phyloP scores from a whole-genome alignment of 2,113 vertebrate genomes.

The Oreochromis tanganicae region DNA sequence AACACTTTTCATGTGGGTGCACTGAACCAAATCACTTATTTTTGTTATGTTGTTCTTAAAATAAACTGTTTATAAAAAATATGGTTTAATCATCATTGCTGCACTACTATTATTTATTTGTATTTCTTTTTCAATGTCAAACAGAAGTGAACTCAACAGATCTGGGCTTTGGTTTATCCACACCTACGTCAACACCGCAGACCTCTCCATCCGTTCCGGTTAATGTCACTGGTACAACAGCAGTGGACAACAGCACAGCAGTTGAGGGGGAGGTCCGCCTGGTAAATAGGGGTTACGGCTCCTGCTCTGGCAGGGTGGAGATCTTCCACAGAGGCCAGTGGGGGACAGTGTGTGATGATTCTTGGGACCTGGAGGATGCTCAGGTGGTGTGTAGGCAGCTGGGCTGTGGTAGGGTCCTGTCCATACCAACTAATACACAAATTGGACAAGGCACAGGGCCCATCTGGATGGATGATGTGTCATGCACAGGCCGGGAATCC shows the following conservation, averaged over 20 bases:
- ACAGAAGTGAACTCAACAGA: neutral
- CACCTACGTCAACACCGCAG: rapidly evolving
- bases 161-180: neutral
- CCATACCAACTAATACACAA: rapidly evolving
- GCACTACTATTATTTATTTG: rapidly evolving
- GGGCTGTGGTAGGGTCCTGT: rapidly evolving
- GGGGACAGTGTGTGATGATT: neutral
- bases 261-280: rapidly evolving
- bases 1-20: rapidly evolving
- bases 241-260: rapidly evolving
- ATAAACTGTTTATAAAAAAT: neutral
- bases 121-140: neutral
- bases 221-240: neutral
- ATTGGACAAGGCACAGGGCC: rapidly evolving
- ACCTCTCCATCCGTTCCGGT: rapidly evolving
- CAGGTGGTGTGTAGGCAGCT: neutral
- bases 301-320: neutral
- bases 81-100: neutral
- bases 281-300: neutral
- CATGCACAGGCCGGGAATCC: rapidly evolving
- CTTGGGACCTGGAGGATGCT: rapidly evolving
- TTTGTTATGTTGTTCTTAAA: neutral
- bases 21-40: rapidly evolving
- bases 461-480: neutral
- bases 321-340: neutral